Conservation (phyloP, 2,113 vertebrate genomes). For the Dryoscopus gambensis region DNA sequence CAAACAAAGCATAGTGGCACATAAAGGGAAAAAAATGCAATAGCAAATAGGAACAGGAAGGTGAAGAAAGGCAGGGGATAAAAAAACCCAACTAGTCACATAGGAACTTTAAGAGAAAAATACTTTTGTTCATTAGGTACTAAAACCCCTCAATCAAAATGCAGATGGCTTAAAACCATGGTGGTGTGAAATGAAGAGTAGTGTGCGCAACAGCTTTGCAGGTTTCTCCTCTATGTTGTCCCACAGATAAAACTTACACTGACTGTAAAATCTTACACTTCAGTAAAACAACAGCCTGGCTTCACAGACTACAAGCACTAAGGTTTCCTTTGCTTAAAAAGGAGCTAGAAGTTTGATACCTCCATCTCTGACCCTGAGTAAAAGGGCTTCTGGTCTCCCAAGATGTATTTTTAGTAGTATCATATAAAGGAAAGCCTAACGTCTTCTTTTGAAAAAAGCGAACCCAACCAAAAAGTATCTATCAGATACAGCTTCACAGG, state of each 20-base stretch:
- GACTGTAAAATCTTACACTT: background rate
- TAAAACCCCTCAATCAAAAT: background rate
- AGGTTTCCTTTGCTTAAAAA: background rate
- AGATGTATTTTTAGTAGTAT: background rate
- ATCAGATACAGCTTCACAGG: background rate
- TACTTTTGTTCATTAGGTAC: background rate
- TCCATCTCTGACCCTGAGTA: background rate
- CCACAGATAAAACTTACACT: background rate
- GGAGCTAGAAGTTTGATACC: background rate
- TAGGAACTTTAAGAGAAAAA: background rate
- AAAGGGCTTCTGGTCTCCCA: background rate
- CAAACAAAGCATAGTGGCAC: background rate
- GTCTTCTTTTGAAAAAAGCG: background rate
- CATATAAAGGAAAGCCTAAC: background rate
- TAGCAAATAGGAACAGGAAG: background rate
- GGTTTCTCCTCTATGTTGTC: background rate
- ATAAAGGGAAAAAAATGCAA: background rate
- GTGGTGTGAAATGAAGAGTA: background rate
- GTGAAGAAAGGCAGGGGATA: background rate
- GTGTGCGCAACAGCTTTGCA: background rate
- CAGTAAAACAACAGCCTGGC: background rate
- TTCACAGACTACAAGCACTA: background rate
- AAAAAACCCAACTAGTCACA: background rate
- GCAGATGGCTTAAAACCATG: background rate
- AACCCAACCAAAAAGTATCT: background rate